Base-by-base conservation (phyloP, 2,888 invertebrate species). In the Metopia argyrocephala region DNA sequence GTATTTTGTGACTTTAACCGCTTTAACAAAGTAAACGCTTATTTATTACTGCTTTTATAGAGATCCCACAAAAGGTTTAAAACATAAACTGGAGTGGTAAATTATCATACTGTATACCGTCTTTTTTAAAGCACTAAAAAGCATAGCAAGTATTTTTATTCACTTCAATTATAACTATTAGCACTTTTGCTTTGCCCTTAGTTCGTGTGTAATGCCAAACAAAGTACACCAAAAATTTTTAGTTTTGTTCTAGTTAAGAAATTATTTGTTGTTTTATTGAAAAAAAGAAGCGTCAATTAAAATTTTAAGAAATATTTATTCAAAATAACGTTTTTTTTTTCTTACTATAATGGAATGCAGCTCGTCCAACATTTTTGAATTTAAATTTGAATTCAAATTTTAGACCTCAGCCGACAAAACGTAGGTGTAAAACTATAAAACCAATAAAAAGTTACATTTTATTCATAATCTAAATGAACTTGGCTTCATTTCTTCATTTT, bases 291-390 rank as follows among this genome's bases (percentile, higher is more conserved):
- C 21, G 18, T n/a, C n/a, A 27, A n/a, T 57, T 48, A 23, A 38
- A 38, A 12, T 38, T 9, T 21, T 27, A 59, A 6, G 52, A 76
- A 57, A 38, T 79, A 38, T 25, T 78, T 52, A 52, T 61, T 54
- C 54, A 64, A 64, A 18, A 65, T 71, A 48, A 74, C 31, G 21
- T 27, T 15, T 52, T 73, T 57, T 28, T 54, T 71, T 65, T 61
- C 52, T 59, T 20, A 57, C 56, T 57, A 68, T 27, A 82, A 79
- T 85, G 89, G 88, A 92, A 95, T 95, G 93, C 97, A 98, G 98
- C 98, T 92, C 96, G 98, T 90, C 98, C 98, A 91, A 98, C 97
- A 91, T 98, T 97, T 94, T 95, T 98, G 93, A 98, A 97, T 94
- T 95, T 98, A 93, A 97, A 95, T 93, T 93, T 96, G 93, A 97